Evolutionary conservation across 1,140 invertebrate species (phyloP).

Genomic region (Leptinotarsa lineolata): DNA sequence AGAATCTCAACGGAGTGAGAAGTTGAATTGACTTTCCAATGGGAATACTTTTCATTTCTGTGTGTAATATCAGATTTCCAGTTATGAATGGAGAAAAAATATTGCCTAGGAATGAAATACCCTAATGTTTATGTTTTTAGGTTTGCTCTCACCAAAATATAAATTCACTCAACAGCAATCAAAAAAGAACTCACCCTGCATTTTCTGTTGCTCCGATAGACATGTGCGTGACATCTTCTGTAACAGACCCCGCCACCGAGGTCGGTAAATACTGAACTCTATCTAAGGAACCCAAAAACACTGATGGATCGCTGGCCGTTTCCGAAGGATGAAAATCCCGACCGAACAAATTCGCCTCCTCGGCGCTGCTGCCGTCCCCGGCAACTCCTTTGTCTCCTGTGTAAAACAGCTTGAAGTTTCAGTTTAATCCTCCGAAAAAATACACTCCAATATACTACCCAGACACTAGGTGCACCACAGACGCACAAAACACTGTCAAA

Average conservation of each 20-base stretch:
- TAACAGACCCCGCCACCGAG: conserved; percentile 39
- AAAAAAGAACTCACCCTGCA: conserved; percentile 42
- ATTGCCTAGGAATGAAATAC: no score
- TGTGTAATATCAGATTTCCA: no score
- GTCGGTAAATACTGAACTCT: conserved; percentile 42
- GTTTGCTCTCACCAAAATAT: not conserved
- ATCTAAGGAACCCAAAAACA: conserved; percentile 44
- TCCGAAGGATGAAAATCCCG: conserved; percentile 41
- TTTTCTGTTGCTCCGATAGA: conserved; percentile 43
- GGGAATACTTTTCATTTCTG: no score
- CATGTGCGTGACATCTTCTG: conserved; percentile 38
- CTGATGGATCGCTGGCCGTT: conserved; percentile 32
- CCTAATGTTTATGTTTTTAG: no score
- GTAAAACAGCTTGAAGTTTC: conserved; percentile 45
- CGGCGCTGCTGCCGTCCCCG: conserved; percentile 38
- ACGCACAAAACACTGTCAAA: no score
- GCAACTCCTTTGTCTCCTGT: conserved; percentile 39
- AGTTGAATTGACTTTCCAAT: no score
- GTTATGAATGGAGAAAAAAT: no score
- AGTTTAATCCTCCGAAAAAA: not conserved
- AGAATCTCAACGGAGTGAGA: no score
- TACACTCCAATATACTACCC: not conserved
- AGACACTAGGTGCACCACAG: not conserved
- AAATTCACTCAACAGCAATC: not conserved
- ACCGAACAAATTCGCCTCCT: conserved; percentile 41